phyloP scores from a whole-genome alignment of 2,888 invertebrate species.

The Heteromyza rotundicornis region DNA sequence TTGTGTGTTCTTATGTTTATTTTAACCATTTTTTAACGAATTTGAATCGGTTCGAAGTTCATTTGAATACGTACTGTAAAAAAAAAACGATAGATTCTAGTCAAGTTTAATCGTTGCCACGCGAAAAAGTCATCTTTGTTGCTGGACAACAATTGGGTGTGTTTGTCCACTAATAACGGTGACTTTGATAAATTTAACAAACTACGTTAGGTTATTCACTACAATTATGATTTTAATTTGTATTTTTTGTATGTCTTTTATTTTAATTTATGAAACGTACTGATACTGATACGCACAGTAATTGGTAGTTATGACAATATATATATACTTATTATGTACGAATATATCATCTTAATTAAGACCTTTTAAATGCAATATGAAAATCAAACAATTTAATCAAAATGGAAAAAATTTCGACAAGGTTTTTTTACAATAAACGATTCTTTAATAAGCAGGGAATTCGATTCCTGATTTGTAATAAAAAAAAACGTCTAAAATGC shows the following conservation, averaged over 20 bases:
- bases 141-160: constrained; percentile 35
- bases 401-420: constrained; percentile 10
- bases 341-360: constrained; percentile 15
- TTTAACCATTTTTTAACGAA: constrained; percentile 8
- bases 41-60: constrained; percentile 16
- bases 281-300: constrained; percentile 13
- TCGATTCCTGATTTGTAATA: constrained; percentile 23
- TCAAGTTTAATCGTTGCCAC: constrained; percentile 18
- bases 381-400: constrained; percentile 19
- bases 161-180: constrained; percentile 32
- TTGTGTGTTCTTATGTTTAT: background rate
- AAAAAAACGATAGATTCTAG: constrained; percentile 23
- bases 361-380: background rate
- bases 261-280: constrained; percentile 12
- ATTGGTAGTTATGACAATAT: constrained; percentile 23
- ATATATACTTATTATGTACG: too few relatives aligned
- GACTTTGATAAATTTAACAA: constrained; percentile 25
- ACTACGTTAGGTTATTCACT: background rate
- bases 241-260: constrained; percentile 3
- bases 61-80: too few relatives aligned
- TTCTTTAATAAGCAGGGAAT: constrained; percentile 14
- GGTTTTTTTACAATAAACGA: constrained; percentile 23
- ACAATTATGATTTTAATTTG: background rate
- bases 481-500: constrained; percentile 21
- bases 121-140: constrained; percentile 32